Evolutionary conservation across 2,888 invertebrate genomes (phyloP), one percentile per base, ranked within the genome.

Genomic region (Cabera pusaria): DNA sequence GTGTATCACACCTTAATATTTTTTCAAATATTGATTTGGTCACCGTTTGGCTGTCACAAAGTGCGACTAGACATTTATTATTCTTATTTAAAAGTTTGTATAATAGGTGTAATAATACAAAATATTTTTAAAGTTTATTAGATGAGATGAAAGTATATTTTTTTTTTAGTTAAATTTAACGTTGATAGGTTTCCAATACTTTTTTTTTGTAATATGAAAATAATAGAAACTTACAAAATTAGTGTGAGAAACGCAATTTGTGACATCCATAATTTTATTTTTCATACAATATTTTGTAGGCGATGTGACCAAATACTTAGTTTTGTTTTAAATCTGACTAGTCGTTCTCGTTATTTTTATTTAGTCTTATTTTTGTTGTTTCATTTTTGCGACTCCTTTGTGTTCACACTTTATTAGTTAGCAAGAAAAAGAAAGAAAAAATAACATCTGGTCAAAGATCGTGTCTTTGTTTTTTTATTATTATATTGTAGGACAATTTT

Each of bases 1-100:
- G 56, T 62, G 52, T 63, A 71, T 64, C 69, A 72, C 74, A 74
- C 69, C 69, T 62, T 71, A n/a, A n/a, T n/a, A 55, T 52, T 62
- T 71, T 68, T 52, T 35, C 2, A 23, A 19, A 8, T 33, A 10
- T 14, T 3, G 14, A 3, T 25, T 40, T 32, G 44, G 42, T 40
- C 42, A 46, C 37, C 11, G 7, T 35, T 47, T 47, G 45, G 43
- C 31, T 47, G 43, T 49, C 36, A 49, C 52, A 48, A 45, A 45
- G 32, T 31, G 18, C 20, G 31, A 18, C 34, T 41, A 43, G 26
- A 40, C 20, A n/a, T n/a, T n/a, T n/a, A n/a, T n/a, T n/a, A n/a
- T n/a, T n/a, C n/a, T n/a, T n/a, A n/a, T n/a, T n/a, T n/a, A n/a
- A n/a, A n/a, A n/a, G n/a, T n/a, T n/a, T n/a, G n/a, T n/a, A n/a